Percentiles rank a stretch among this genome's conserved stretches.
Conservation (phyloP, 1,140 invertebrate genomes). For the Drosophila rufa region DNA sequence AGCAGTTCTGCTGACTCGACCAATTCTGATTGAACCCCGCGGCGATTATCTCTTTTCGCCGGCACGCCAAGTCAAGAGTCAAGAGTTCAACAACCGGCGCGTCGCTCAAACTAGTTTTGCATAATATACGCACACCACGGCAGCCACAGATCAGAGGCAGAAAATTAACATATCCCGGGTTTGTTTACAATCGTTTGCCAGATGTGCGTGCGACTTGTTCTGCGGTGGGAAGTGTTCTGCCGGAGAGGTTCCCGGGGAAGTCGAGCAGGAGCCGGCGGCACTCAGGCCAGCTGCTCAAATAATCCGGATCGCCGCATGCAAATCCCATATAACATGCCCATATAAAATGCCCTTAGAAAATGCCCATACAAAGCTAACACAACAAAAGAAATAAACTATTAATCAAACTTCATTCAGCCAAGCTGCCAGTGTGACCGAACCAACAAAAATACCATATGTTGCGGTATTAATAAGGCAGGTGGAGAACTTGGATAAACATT, state of each 20-base stretch:
- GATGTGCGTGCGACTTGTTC: slow-evolving; percentile 25
- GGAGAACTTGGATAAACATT: too few species aligned
- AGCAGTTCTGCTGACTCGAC: slow-evolving; percentile 38
- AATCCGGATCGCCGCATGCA: slow-evolving; percentile 3
- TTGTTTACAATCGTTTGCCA: slow-evolving; percentile 42
- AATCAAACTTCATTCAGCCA: slow-evolving; percentile 1
- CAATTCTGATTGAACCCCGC: slow-evolving; percentile 39
- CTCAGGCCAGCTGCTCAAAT: slow-evolving; percentile 37
- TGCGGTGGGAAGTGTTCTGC: slow-evolving; percentile 1
- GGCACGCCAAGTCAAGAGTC: slow-evolving; percentile 70
- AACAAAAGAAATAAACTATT: slow-evolving; percentile 2
- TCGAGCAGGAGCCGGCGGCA: slow-evolving; percentile 8
- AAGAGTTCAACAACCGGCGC: slow-evolving; percentile 71
- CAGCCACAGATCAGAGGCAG: slow-evolving; percentile 18
- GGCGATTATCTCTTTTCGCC: slow-evolving; percentile 49
- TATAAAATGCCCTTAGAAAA: not conserved
- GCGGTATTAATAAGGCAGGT: too few species aligned
- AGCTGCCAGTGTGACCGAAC: too few species aligned
- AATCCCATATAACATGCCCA: too few species aligned
- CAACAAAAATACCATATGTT: too few species aligned
- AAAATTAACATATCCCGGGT: slow-evolving; percentile 47
- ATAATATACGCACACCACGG: slow-evolving; percentile 44
- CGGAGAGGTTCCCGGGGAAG: not conserved
- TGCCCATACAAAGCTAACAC: slow-evolving; percentile 1
- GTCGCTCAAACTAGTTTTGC: slow-evolving; percentile 63